Evolutionary conservation across 2,888 invertebrate genomes (phyloP).

Genomic region (Desoria tigrina): DNA sequence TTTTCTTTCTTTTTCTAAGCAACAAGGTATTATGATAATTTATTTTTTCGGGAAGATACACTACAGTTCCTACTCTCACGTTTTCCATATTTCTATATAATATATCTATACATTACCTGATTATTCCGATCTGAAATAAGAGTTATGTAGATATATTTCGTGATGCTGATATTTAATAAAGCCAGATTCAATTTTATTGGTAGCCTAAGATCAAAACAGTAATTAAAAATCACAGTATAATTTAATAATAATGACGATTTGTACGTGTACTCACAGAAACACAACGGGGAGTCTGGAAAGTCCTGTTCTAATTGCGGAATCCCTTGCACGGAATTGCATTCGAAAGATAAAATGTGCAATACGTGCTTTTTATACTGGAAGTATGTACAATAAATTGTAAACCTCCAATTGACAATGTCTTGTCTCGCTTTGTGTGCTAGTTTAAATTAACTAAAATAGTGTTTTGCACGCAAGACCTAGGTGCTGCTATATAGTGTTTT

Average conservation of each 20-base stretch:
- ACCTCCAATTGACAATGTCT: slow-evolving; percentile 54
- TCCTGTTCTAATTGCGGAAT: slow-evolving; percentile 72
- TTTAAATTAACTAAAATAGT: slow-evolving; percentile 31
- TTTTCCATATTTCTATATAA: neutral
- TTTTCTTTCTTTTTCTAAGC: too few relatives aligned
- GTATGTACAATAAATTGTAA: slow-evolving; percentile 60
- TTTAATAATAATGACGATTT: neutral
- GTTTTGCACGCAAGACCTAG: slow-evolving; percentile 3
- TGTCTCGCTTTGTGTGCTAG: slow-evolving; percentile 62
- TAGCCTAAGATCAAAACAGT: neutral
- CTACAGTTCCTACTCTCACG: too few relatives aligned
- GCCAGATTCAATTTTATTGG: too few relatives aligned
- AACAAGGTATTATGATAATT: too few relatives aligned
- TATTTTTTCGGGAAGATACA: too few relatives aligned
- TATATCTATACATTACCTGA: neutral
- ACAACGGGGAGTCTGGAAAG: slow-evolving; percentile 55
- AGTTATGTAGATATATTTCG: slow-evolving; percentile 6
- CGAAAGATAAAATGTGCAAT: slow-evolving; percentile 76
- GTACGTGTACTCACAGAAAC: slow-evolving; percentile 54
- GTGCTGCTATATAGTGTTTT: neutral
- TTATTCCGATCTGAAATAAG: neutral
- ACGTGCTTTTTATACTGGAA: slow-evolving; percentile 85
- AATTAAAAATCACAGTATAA: neutral
- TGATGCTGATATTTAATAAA: too few relatives aligned
- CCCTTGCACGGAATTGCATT: slow-evolving; percentile 70